A percentile compares a stretch with the other conserved stretches of the same genome.
Conservation (phyloP, 2,113 vertebrate species). For the Henicopernis longicauda region DNA sequence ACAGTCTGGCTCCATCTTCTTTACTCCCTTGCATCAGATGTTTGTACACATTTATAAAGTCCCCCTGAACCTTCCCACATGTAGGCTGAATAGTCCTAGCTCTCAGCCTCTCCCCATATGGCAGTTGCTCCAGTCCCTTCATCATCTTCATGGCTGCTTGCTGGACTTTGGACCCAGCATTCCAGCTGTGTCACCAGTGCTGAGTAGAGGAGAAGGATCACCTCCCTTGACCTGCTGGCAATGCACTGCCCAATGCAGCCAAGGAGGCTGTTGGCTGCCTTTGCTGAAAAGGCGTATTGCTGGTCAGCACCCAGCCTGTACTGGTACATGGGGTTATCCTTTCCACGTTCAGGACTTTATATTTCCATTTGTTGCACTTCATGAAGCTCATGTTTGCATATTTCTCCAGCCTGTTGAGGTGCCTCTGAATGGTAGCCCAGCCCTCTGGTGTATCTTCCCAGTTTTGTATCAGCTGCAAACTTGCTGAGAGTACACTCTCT, state of each 20-base stretch:
- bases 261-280: not conserved
- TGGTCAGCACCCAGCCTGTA: not conserved
- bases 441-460: not conserved
- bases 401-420: not conserved
- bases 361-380: not conserved
- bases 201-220: not conserved
- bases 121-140: not conserved
- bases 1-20: not conserved
- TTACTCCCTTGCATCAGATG: not conserved
- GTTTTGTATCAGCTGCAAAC: not conserved
- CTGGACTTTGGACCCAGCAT: not conserved
- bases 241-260: not conserved
- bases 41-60: not conserved
- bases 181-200: not conserved
- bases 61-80: not conserved
- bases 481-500: not conserved
- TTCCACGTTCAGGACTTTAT: accelerated
- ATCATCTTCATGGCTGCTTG: not conserved
- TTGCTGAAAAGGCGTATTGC: not conserved
- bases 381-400: not conserved
- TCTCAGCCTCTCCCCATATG: not conserved
- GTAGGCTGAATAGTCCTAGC: not conserved
- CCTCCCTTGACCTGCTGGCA: not conserved
- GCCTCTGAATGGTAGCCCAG: not conserved
- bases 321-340: not conserved